These are phyloP conservation scores for Oryzaephilus surinamensis DNA, from an alignment of 1,140 invertebrate genomes.

Conservation along the genomic window DNA sequence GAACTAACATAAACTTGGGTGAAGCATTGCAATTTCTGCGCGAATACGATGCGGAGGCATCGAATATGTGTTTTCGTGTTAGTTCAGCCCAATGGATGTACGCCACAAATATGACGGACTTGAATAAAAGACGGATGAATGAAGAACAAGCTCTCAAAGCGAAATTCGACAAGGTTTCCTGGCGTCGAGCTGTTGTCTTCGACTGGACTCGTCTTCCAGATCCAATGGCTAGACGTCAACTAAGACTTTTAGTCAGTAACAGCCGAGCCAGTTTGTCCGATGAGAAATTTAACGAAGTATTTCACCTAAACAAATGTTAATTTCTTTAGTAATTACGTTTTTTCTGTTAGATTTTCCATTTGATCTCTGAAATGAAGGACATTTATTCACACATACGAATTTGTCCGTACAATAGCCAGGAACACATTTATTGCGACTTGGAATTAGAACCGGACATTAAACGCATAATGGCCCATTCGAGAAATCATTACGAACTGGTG, in stretches of 20 bases:
- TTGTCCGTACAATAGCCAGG: conserved; percentile 50
- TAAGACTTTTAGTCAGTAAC: conserved; percentile 56
- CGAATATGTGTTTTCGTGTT: conserved; percentile 57
- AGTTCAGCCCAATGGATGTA: conserved; percentile 65
- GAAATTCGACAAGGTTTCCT: conserved; percentile 63
- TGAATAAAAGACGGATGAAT: conserved; percentile 58
- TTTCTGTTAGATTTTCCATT: conserved; percentile 52
- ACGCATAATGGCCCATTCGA: conserved; percentile 56
- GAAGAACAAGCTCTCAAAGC: conserved; percentile 56
- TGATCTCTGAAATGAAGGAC: conserved; percentile 73
- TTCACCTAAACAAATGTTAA: conserved; percentile 1
- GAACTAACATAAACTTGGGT: conserved; percentile 54
- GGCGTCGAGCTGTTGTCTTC: conserved; percentile 57
- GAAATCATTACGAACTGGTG: conserved; percentile 58
- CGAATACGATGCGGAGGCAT: conserved; percentile 61
- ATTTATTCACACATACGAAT: conserved; percentile 59
- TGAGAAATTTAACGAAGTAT: conserved; percentile 64
- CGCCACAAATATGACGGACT: conserved; percentile 66
- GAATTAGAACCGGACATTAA: conserved; percentile 51
- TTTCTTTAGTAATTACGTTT: neutral
- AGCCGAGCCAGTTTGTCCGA: conserved; percentile 63
- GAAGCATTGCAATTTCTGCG: conserved; percentile 59
- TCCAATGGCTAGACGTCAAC: conserved; percentile 52
- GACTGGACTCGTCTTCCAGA: conserved; percentile 58
- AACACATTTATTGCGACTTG: conserved; percentile 49